Evolutionary conservation across 1,140 invertebrate genomes (phyloP).

Genomic region (Sipha flava): DNA sequence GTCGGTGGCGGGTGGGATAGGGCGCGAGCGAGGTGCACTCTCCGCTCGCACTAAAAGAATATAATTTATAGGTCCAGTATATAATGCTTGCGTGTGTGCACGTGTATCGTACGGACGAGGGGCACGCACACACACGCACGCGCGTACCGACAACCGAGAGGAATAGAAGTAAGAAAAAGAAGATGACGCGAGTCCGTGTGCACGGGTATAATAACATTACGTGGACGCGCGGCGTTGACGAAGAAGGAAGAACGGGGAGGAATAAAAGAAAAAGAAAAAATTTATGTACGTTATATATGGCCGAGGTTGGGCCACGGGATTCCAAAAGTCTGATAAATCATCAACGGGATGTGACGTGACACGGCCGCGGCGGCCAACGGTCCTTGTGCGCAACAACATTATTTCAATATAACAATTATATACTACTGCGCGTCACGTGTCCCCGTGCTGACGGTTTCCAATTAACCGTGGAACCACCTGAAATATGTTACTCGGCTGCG

Average conservation of each 20-base stretch:
- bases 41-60: neutral
- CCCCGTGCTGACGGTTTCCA: conserved; percentile 21
- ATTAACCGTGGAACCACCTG: conserved; percentile 30
- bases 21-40: neutral
- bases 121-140: neutral
- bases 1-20: neutral
- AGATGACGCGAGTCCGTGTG: neutral
- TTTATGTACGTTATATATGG: neutral
- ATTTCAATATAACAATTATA: neutral
- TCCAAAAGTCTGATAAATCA: conserved; percentile 32
- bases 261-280: neutral
- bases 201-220: neutral
- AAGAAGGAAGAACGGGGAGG: neutral
- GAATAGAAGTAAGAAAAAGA: too few species aligned
- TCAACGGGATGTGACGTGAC: conserved; percentile 26
- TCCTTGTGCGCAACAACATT: neutral
- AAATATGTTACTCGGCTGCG: neutral
- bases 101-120: neutral
- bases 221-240: neutral
- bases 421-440: neutral
- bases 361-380: neutral
- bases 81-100: neutral
- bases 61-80: conserved; percentile 30
- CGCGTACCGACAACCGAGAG: neutral
- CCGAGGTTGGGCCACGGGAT: conserved; percentile 21